Evolutionary conservation across 92 coral and sea anemone species (phyloP), one percentile per base, ranked within the genome.

Genomic region (Porites cylindrica): DNA sequence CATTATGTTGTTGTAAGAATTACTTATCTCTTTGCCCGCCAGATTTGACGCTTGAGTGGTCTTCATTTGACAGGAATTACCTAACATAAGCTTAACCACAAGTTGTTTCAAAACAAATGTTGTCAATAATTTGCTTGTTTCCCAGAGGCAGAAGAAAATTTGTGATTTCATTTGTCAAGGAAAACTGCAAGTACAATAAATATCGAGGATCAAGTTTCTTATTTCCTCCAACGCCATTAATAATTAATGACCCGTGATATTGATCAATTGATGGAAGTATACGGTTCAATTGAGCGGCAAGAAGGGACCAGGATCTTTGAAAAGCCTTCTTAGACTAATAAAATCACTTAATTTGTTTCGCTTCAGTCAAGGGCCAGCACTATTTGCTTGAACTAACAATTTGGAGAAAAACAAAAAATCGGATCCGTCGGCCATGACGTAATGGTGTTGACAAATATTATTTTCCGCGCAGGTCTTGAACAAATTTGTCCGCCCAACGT

Each of bases 1-100:
- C 74, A 83, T 51, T 20, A 61, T 83, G 87, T 83, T 83, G 26
- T n/a, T 14, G 72, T n/a, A 51, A 64, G 87, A 72, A 83, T 83
- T 63, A 83, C 87, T 26, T 83, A 61, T 61, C 74, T 60, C n/a
- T 19, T 72, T 61, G 79, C 80, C 24, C 71, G 21, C 65, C 20
- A 71, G 56, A 82, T 83, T 60, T 63, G 26, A 61, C 81, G 81
- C 80, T 6, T 51, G 87, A 19, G 2, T 83, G 69, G 65, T 12
- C 80, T 5, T 61, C 38, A 18, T 50, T 4, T 61, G 81, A 73
- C 72, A 83, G 61, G 2, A 29, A 74, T 83, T 74, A 83, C 87
- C 47, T 21, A 73, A 83, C 81, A 19, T 43, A 9, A n/a, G 51
- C 29, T 47, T 66, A 38, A 43, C 80, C 85, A 81, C 85, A 81